phyloP scores from a whole-genome alignment of 2,113 vertebrate genomes.

The Halichoeres trimaculatus region DNA sequence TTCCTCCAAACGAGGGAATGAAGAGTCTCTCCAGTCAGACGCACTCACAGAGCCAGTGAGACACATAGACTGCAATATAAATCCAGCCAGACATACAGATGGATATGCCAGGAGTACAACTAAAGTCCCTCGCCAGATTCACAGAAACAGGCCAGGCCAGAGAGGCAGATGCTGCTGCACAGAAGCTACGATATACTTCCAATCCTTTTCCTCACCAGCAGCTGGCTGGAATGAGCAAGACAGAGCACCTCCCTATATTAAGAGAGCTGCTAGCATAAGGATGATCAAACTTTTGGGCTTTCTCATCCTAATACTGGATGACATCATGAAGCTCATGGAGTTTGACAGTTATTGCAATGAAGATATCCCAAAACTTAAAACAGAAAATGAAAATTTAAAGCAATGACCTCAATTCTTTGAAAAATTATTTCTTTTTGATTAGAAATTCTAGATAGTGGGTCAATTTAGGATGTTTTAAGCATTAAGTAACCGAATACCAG shows the following conservation, averaged over 20 bases:
- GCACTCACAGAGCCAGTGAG: conserved; percentile 54
- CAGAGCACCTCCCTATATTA: conserved; percentile 43
- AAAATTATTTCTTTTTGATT: neutral
- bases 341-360: neutral
- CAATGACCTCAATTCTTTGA: neutral
- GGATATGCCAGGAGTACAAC: conserved; percentile 62
- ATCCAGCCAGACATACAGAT: conserved; percentile 52
- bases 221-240: conserved; percentile 36
- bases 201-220: conserved; percentile 50
- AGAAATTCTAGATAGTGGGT: neutral
- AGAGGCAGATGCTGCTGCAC: conserved; percentile 65
- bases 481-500: conserved; percentile 34
- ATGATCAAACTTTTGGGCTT: conserved; percentile 23
- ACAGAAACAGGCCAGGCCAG: conserved; percentile 55
- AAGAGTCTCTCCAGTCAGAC: conserved; percentile 55
- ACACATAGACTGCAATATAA: conserved; percentile 55
- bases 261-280: conserved; percentile 18
- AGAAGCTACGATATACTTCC: conserved; percentile 58
- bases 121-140: conserved; percentile 54
- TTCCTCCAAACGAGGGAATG: conserved; percentile 42
- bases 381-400: neutral
- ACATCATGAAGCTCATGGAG: neutral
- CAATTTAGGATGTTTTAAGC: conserved; percentile 21
- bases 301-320: conserved; percentile 3
- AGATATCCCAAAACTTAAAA: neutral